These are phyloP conservation scores for Synergus itoensis DNA, from an alignment of 2,888 invertebrate genomes.

Conservation along the genomic window DNA sequence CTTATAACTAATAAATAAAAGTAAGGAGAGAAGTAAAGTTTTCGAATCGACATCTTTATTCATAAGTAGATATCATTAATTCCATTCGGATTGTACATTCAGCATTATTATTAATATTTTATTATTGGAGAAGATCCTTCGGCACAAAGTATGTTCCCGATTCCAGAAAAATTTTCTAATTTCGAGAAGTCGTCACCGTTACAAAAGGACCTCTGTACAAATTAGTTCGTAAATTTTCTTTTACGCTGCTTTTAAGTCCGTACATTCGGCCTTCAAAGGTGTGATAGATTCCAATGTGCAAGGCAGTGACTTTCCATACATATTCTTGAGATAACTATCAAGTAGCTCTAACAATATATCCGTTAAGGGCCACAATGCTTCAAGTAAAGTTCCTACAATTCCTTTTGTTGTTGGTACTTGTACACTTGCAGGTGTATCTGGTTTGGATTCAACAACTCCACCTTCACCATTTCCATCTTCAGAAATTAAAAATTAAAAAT, in stretches of 20 bases:
- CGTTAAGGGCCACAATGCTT: neutral
- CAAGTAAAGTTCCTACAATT: neutral
- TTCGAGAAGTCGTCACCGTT: neutral
- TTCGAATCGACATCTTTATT: neutral
- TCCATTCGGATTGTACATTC: neutral
- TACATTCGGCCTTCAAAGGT: neutral
- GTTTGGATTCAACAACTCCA: neutral
- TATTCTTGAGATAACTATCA: neutral
- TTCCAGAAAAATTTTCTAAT: neutral
- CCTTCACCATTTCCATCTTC: neutral
- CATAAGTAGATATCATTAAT: neutral
- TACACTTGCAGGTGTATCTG: neutral
- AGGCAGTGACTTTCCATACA: neutral
- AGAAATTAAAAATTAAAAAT: no score
- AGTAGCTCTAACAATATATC: neutral
- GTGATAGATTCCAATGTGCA: conserved; percentile 2
- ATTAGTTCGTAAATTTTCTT: neutral
- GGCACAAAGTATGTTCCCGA: neutral
- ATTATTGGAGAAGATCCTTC: no score
- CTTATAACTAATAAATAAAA: neutral
- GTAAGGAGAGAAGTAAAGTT: neutral
- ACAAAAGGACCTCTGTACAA: neutral
- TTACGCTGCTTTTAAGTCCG: neutral
- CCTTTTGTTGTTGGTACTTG: neutral
- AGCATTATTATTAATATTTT: neutral